A percentile compares a stretch with the other conserved stretches of the same genome.
Conservation (phyloP, 2,113 vertebrate species). For the Cathartes aura region DNA sequence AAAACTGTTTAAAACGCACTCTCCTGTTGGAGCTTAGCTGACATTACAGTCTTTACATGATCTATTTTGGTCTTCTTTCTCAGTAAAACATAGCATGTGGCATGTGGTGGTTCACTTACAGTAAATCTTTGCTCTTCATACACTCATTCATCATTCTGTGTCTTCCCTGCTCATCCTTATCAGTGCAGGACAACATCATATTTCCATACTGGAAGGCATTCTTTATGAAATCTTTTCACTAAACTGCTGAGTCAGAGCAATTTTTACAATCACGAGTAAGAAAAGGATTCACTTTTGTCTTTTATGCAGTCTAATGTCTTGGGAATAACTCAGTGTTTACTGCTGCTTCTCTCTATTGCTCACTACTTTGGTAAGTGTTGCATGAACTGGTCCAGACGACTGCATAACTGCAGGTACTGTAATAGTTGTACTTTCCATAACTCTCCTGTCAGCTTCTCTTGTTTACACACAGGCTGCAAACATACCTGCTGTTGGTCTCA, state of each 20-base stretch:
- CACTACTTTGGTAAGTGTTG: background rate
- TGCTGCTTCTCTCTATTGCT: background rate
- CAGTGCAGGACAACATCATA: fast-evolving
- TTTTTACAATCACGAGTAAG: background rate
- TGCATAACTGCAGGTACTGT: background rate
- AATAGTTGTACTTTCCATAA: background rate
- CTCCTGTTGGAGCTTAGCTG: background rate
- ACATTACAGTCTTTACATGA: background rate
- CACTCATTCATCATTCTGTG: background rate
- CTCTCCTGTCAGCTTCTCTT: background rate
- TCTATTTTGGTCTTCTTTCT: background rate
- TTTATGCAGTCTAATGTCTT: background rate
- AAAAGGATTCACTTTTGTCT: background rate
- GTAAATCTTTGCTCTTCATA: background rate
- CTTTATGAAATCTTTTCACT: background rate
- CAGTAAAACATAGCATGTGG: too few relatives aligned
- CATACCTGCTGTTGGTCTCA: background rate
- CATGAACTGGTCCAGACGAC: background rate
- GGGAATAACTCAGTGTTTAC: background rate
- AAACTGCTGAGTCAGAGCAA: background rate
- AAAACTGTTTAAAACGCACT: background rate
- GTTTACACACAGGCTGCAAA: background rate
- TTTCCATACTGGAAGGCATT: background rate
- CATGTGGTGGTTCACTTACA: background rate
- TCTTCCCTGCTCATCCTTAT: background rate